These are phyloP conservation scores for Catalaphyllia jardinei DNA, from an alignment of 64 coral and sea anemone species.

Conservation along the genomic window DNA sequence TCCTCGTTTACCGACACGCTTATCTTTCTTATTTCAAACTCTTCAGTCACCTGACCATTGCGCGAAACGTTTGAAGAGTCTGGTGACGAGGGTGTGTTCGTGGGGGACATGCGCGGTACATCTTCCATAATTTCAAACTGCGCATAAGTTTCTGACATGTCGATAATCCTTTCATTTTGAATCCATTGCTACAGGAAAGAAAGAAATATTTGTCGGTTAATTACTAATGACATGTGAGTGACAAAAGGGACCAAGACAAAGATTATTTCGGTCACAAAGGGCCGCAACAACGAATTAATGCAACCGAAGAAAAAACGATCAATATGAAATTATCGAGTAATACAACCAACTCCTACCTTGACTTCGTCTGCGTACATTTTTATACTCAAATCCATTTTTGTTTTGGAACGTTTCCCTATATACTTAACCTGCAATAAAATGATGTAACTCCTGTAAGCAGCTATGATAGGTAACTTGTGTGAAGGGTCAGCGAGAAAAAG, in stretches of 20 bases:
- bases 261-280: too few species aligned
- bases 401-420: conserved; percentile 75
- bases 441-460: background rate
- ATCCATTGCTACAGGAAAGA: conserved; percentile 72
- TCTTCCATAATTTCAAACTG: conserved; percentile 52
- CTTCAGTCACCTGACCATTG: background rate
- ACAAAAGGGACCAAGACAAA: too few species aligned
- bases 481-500: too few species aligned
- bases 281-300: too few species aligned
- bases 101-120: background rate
- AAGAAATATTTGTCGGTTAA: background rate
- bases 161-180: conserved; percentile 51
- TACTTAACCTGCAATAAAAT: conserved; percentile 53
- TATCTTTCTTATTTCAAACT: background rate
- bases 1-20: background rate
- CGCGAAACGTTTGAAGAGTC: background rate
- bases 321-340: background rate
- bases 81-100: background rate
- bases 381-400: conserved; percentile 89
- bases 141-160: conserved; percentile 37
- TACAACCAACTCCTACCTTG: conserved; percentile 29
- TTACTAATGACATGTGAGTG: too few species aligned
- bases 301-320: background rate
- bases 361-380: conserved; percentile 86
- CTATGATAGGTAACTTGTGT: too few species aligned